phyloP scores from a whole-genome alignment of 2,888 invertebrate species.

The Metellina segmentata region DNA sequence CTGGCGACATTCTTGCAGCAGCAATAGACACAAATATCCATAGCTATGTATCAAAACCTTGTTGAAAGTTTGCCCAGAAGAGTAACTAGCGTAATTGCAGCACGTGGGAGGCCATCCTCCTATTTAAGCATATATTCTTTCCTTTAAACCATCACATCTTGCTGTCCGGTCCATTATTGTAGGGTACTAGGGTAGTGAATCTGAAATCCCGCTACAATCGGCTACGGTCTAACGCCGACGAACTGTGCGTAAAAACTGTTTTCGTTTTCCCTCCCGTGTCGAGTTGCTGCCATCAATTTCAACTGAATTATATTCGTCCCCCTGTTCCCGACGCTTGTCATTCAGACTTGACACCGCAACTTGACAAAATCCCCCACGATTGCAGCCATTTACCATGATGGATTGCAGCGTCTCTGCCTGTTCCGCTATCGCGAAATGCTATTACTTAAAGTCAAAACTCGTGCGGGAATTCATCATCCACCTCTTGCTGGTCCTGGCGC shows the following conservation, averaged over 20 bases:
- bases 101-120: too few relatives aligned
- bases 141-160: too few relatives aligned
- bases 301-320: neutral
- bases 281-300: neutral
- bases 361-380: neutral
- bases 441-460: constrained; percentile 23
- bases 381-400: constrained; percentile 10
- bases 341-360: constrained; percentile 5
- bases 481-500: constrained; percentile 7
- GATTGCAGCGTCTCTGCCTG: neutral
- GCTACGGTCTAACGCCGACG: too few relatives aligned
- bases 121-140: too few relatives aligned
- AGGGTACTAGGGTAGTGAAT: too few relatives aligned
- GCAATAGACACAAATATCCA: too few relatives aligned
- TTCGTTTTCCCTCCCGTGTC: neutral
- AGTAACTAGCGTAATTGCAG: too few relatives aligned
- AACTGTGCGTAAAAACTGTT: neutral
- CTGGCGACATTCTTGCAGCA: too few relatives aligned
- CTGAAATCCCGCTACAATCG: too few relatives aligned
- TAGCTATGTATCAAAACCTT: too few relatives aligned
- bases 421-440: neutral
- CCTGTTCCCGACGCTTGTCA: neutral
- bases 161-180: too few relatives aligned
- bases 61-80: too few relatives aligned
- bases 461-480: constrained; percentile 21